Evolutionary conservation across 1,140 invertebrate genomes (phyloP), one percentile per base, ranked within the genome.

Genomic region (Wiebesia pumilae): DNA sequence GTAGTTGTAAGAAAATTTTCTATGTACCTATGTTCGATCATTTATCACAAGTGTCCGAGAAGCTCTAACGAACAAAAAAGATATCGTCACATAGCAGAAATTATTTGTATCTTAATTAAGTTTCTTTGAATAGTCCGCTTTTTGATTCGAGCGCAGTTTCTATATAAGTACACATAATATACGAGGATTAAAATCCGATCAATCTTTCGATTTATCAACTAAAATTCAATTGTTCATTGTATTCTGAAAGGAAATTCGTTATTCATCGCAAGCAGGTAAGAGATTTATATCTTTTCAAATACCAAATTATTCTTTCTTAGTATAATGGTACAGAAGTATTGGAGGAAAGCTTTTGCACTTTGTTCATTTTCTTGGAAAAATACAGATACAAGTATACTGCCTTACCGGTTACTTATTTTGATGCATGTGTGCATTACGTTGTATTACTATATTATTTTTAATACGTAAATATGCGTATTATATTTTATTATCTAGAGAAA

Each of bases 11-110:
- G 40, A n/a, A 43, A 43, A 83, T 78, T 84, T 65, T 84, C 65
- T 84, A 62, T 65, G 12, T 78, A 83, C 51, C 47, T 65, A 51
- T 51, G 35, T 62, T 73, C 71, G 73, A 75, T 43, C 33, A 40
- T 83, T 75, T 33, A 58, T 40, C 30, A n/a, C 30, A 75, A 58
- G 40, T 21, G 67, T 73, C 24, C 51, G 19, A 27, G 38, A 43
- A 54, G 24, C 3, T 75, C 19, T 0, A 10, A 43, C 35, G 35
- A 65, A 47, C 35, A 14, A 35, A 43, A 69, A 67, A 62, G 9
- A 40, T 10, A 62, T 38, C 9, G 6, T 80, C 35, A 12, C 9
- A 9, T 38, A 58, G 24, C 4, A 35, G 16, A 62, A 62, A 79
- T 21, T 24, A 79, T 14, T 47, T 79, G 24, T 65, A 81, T 21